A percentile compares a stretch with the other conserved stretches of the same genome.
Evolutionary conservation across 2,113 vertebrate genomes (phyloP).

Genomic region (Origma solitaria): DNA sequence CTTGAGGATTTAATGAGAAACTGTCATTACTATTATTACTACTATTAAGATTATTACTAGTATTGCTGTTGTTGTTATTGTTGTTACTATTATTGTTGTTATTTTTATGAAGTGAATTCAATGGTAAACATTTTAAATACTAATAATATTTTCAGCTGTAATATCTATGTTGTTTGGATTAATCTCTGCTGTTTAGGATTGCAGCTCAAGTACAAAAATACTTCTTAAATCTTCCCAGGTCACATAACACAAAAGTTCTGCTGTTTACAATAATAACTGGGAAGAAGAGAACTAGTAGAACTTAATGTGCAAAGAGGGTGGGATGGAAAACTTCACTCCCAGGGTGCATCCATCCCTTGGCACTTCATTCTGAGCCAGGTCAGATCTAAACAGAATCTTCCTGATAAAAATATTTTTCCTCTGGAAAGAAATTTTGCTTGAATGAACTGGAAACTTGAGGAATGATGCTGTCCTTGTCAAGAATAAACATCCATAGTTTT

Average conservation of each 20-base stretch:
- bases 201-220: background rate
- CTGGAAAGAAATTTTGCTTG: background rate
- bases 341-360: background rate
- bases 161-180: background rate
- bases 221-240: background rate
- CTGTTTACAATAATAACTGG: background rate
- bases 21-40: background rate
- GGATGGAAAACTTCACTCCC: background rate
- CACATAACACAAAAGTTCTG: background rate
- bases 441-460: background rate
- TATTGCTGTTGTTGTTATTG: background rate
- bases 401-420: background rate
- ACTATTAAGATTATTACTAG: background rate
- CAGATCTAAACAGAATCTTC: background rate
- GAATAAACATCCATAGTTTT: background rate
- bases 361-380: background rate
- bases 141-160: background rate
- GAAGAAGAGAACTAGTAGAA: background rate
- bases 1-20: background rate
- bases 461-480: background rate
- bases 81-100: background rate
- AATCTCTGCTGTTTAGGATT: background rate
- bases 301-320: background rate
- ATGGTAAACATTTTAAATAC: background rate
- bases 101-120: background rate